phyloP scores from a whole-genome alignment of 1,140 invertebrate genomes.

The Oedothorax gibbosus region DNA sequence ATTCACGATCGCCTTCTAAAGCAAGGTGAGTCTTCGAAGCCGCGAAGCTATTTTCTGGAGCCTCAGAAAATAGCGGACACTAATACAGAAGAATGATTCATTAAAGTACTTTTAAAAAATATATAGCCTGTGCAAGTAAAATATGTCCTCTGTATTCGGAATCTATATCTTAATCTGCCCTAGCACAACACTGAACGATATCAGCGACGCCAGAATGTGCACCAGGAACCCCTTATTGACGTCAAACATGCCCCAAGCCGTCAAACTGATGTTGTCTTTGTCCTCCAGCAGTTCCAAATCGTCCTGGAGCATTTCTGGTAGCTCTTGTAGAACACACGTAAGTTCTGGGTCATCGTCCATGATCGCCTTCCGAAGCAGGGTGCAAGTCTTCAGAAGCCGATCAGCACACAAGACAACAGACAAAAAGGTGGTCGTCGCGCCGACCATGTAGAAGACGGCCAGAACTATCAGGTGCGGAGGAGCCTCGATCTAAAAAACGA shows the following conservation, averaged over 20 bases:
- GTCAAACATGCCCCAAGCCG: conserved; percentile 13
- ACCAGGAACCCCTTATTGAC: conserved; percentile 9
- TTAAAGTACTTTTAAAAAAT: too few species aligned
- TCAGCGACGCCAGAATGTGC: not conserved
- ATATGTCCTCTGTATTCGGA: not conserved
- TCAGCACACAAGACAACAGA: not conserved
- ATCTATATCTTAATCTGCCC: conserved; percentile 8
- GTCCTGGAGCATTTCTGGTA: not conserved
- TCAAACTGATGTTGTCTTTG: conserved; percentile 14
- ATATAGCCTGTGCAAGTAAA: too few species aligned
- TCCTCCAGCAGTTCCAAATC: conserved; percentile 18
- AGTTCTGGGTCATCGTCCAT: conserved; percentile 7
- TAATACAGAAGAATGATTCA: too few species aligned
- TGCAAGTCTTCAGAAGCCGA: not conserved
- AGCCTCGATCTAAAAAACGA: too few species aligned
- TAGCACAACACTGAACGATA: conserved; percentile 14
- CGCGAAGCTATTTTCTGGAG: too few species aligned
- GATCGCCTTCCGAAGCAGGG: not conserved
- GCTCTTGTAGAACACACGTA: not conserved
- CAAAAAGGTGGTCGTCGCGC: not conserved
- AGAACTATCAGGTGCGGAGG: not conserved
- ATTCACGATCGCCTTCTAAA: not conserved
- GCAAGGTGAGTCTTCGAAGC: not conserved
- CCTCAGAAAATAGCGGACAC: too few species aligned
- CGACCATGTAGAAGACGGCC: not conserved